Percentiles rank a stretch among this genome's conserved stretches.
Conservation (phyloP, 35 echinoderm and acorn worm genomes). For the Heliocidaris tuberculata region DNA sequence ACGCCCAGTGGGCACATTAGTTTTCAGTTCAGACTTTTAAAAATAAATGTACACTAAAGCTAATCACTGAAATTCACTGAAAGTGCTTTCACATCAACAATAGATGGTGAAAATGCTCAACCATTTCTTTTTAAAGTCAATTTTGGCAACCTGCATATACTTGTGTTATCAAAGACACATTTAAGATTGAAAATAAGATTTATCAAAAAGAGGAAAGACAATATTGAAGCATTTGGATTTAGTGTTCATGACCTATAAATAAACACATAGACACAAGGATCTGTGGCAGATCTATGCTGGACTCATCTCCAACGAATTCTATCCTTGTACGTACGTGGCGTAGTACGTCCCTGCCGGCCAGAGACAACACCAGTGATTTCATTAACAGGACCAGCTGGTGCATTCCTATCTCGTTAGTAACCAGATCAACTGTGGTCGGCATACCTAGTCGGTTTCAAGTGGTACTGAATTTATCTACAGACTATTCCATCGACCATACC, state of each 20-base stretch:
- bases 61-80: too few species aligned
- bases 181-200: background rate
- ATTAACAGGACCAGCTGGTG: conserved; percentile 31
- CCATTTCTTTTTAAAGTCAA: background rate
- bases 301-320: background rate
- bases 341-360: background rate
- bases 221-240: background rate
- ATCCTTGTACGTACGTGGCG: background rate
- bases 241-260: background rate
- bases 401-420: conserved; percentile 40
- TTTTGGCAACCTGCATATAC: background rate
- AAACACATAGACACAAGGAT: background rate
- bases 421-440: conserved; percentile 8
- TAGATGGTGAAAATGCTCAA: background rate
- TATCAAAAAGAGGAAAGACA: background rate
- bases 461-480: conserved; percentile 2
- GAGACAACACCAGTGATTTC: background rate
- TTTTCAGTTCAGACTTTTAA: too few species aligned
- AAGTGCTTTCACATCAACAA: background rate
- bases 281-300: background rate
- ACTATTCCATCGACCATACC: background rate
- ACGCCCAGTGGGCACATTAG: too few species aligned
- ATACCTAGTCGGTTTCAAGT: conserved; percentile 8
- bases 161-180: background rate
- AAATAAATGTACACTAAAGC: too few species aligned